Percentiles rank a stretch among this genome's conserved stretches.
Conservation (phyloP, 2,888 invertebrate genomes). For the Apamea anceps region DNA sequence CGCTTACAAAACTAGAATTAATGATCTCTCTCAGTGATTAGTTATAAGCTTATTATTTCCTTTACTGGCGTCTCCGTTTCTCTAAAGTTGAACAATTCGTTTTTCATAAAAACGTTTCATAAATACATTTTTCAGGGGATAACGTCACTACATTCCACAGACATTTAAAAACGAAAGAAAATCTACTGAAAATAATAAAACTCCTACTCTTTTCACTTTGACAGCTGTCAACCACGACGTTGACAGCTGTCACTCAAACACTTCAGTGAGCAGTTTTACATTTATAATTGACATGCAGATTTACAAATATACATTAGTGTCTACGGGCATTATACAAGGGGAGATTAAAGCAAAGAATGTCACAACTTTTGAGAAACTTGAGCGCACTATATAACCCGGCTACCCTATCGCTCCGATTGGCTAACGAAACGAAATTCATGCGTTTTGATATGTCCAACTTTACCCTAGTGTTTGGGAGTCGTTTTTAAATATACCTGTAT, state of each 20-base stretch:
- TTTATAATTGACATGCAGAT: conserved; percentile 63
- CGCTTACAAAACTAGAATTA: conserved; percentile 81
- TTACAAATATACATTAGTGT: conserved; percentile 37
- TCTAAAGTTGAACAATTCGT: conserved; percentile 55
- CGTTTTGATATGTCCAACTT: conserved; percentile 81
- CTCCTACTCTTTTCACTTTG: conserved; percentile 6
- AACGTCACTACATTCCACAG: conserved; percentile 28
- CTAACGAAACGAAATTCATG: conserved; percentile 68
- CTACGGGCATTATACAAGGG: conserved; percentile 39
- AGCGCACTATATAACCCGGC: conserved; percentile 76
- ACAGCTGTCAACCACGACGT: conserved; percentile 43
- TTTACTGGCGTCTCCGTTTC: conserved; percentile 55
- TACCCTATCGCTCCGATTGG: conserved; percentile 80
- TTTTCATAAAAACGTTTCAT: conserved; percentile 18
- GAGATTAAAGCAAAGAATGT: conserved; percentile 22
- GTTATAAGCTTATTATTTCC: conserved; percentile 77
- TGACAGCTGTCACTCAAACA: conserved; percentile 38
- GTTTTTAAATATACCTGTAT: conserved; percentile 25
- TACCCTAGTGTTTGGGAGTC: conserved; percentile 70
- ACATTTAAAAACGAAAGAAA: conserved; percentile 21
- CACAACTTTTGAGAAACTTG: conserved; percentile 67
- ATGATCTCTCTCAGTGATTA: conserved; percentile 87
- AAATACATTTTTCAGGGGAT: conserved; percentile 22
- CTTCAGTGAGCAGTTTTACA: conserved; percentile 37
- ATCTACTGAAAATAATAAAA: conserved; percentile 8